Percentiles rank a stretch among this genome's conserved stretches.
phyloP scores from a whole-genome alignment of 1,140 invertebrate species.

The Orius insidiosus region DNA sequence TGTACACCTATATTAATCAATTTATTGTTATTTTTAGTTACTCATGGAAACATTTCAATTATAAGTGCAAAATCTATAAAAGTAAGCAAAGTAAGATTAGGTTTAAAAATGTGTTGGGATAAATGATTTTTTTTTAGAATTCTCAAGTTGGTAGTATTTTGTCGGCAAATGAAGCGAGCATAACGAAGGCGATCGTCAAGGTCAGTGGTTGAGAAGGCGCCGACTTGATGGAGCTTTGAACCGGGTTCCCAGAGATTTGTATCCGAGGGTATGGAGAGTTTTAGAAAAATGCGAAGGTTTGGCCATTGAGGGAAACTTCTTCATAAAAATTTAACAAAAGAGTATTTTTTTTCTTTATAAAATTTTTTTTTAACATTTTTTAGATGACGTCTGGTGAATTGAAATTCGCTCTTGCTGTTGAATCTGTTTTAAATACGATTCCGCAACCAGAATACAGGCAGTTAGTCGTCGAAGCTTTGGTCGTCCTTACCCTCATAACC shows the following conservation, averaged over 20 bases:
- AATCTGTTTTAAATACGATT: slow-evolving; percentile 92
- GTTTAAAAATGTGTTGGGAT: neutral
- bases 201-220: slow-evolving; percentile 88
- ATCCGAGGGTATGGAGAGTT: slow-evolving; percentile 82
- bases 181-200: slow-evolving; percentile 60
- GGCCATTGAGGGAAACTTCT: slow-evolving; percentile 77
- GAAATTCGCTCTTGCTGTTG: slow-evolving; percentile 95
- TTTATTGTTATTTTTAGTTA: slow-evolving; percentile 36
- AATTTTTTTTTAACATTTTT: slow-evolving; percentile 6
- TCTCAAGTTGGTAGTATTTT: slow-evolving; percentile 58
- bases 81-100: slow-evolving; percentile 49
- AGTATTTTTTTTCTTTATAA: slow-evolving; percentile 23
- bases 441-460: slow-evolving; percentile 97
- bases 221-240: slow-evolving; percentile 93
- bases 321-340: slow-evolving; percentile 77
- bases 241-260: slow-evolving; percentile 90
- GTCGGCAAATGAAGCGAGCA: slow-evolving; percentile 19
- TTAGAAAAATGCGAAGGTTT: slow-evolving; percentile 82
- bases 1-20: too few species aligned
- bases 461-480: slow-evolving; percentile 89
- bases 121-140: slow-evolving; percentile 32
- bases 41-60: slow-evolving; percentile 67
- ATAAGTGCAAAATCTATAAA: slow-evolving; percentile 68
- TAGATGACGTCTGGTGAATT: slow-evolving; percentile 94
- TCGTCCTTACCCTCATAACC: slow-evolving; percentile 82